These are phyloP conservation scores for Chrysodeixis includens DNA, from an alignment of 2,888 invertebrate species.

Conservation along the genomic window DNA sequence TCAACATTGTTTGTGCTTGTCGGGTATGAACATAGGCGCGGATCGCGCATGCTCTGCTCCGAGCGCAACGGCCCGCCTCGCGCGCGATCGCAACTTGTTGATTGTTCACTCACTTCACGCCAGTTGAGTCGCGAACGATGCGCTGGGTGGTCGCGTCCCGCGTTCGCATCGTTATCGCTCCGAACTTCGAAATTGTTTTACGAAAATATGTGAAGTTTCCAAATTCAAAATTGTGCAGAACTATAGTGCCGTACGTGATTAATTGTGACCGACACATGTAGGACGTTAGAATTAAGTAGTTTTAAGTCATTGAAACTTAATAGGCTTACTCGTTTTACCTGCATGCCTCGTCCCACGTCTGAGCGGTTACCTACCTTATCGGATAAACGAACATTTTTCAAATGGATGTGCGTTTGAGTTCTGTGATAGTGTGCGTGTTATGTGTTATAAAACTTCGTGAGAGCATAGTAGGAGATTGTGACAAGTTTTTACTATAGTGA, in stretches of 20 bases:
- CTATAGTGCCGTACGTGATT: constrained; percentile 70
- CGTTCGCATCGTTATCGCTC: constrained; percentile 75
- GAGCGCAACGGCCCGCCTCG: constrained; percentile 78
- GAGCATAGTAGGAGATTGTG: constrained; percentile 78
- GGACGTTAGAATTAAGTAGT: constrained; percentile 77
- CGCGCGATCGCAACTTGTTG: constrained; percentile 86
- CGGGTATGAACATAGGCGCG: constrained; percentile 80
- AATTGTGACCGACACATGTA: constrained; percentile 76
- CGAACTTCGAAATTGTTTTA: constrained; percentile 86
- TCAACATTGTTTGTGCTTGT: constrained; percentile 76
- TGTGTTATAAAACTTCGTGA: constrained; percentile 82
- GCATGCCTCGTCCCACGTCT: constrained; percentile 86
- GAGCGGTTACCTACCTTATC: constrained; percentile 85
- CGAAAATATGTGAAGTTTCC: constrained; percentile 88
- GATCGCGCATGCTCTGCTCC: constrained; percentile 84
- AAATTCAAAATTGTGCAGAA: constrained; percentile 77
- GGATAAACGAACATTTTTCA: constrained; percentile 89
- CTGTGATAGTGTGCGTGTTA: constrained; percentile 87
- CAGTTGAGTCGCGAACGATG: constrained; percentile 85
- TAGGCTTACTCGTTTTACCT: constrained; percentile 87
- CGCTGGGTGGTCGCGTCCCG: constrained; percentile 81
- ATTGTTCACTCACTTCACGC: constrained; percentile 86
- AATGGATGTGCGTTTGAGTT: constrained; percentile 87
- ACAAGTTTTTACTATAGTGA: constrained; percentile 84
- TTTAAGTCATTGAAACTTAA: constrained; percentile 86